A percentile compares a stretch with the other conserved stretches of the same genome.
Evolutionary conservation across 2,113 vertebrate species (phyloP).

Genomic region (Odontesthes bonariensis): DNA sequence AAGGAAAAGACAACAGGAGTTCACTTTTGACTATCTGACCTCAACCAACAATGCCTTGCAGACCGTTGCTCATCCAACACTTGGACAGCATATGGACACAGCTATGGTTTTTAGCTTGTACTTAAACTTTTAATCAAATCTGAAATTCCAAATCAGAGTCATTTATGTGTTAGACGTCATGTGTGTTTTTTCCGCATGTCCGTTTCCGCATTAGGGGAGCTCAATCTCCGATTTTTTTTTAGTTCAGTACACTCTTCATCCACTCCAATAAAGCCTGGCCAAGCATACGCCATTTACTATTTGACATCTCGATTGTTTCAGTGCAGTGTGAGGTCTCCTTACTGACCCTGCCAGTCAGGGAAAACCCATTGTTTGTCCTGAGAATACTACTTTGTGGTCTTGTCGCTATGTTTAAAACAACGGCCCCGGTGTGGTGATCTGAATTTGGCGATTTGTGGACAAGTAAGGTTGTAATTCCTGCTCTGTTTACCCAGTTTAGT

Average conservation of each 20-base stretch:
- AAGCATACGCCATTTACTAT: not conserved
- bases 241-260: not conserved
- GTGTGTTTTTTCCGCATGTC: not conserved
- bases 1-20: too few species aligned
- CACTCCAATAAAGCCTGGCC: not conserved
- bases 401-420: conserved; percentile 3
- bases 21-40: too few species aligned
- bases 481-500: not conserved
- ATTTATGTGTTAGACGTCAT: too few species aligned
- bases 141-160: too few species aligned
- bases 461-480: not conserved
- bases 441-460: not conserved
- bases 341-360: not conserved
- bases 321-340: not conserved
- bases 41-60: too few species aligned
- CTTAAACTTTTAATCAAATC: too few species aligned
- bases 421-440: not conserved
- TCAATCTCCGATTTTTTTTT: not conserved
- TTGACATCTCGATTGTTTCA: not conserved
- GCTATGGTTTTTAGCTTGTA: too few species aligned
- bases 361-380: not conserved
- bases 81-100: too few species aligned
- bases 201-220: not conserved
- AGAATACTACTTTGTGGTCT: not conserved
- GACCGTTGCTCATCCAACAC: too few species aligned